A percentile compares a stretch with the other conserved stretches of the same genome.
Conservation (phyloP, 2,113 vertebrate species). For the Cynopterus brachyotis region DNA sequence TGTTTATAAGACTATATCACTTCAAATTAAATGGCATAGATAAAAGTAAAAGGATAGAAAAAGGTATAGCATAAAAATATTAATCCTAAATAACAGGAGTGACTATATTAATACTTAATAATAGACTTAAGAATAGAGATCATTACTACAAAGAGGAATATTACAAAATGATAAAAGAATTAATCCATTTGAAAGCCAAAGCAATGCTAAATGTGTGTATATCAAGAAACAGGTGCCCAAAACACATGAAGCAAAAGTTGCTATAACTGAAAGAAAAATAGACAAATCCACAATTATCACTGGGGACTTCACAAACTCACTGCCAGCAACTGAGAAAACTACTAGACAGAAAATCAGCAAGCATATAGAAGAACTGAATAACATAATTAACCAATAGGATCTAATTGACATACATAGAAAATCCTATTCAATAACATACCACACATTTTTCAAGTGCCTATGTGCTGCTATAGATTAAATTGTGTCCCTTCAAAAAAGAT, state of each 20-base stretch:
- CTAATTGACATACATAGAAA: neutral
- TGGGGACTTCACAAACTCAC: neutral
- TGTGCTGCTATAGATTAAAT: neutral
- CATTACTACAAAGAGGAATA: neutral
- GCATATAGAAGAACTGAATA: neutral
- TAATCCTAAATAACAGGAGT: neutral
- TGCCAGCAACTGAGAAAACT: neutral
- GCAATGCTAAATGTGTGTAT: neutral
- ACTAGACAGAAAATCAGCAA: neutral
- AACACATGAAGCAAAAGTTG: neutral
- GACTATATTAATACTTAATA: neutral
- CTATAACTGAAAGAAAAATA: neutral
- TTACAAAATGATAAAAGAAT: neutral
- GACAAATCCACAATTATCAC: neutral
- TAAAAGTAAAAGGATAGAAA: neutral
- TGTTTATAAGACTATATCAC: neutral
- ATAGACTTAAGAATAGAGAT: neutral
- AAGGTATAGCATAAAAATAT: neutral
- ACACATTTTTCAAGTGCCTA: neutral
- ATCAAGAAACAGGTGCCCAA: neutral
- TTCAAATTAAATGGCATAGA: neutral
- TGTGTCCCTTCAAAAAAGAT: neutral
- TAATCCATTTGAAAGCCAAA: neutral
- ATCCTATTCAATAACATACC: neutral
- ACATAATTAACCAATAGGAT: neutral